phyloP scores from a whole-genome alignment of 2,113 vertebrate genomes.

The Sander lucioperca region DNA sequence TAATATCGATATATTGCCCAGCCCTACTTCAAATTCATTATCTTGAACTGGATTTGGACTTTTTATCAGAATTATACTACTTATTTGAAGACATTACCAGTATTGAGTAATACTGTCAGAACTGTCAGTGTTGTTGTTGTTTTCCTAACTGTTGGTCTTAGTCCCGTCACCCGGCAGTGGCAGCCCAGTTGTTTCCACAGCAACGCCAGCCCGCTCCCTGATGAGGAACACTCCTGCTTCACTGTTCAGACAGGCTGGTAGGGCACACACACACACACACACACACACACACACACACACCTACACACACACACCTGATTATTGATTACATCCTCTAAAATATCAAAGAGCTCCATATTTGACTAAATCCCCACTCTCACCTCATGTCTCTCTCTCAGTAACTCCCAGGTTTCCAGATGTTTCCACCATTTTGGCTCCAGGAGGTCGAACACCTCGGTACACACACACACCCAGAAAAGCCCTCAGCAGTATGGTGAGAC shows the following conservation, averaged over 20 bases:
- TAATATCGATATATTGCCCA: too few species aligned
- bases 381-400: constrained; percentile 46
- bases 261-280: constrained; percentile 65
- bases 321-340: neutral
- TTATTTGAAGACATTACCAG: too few species aligned
- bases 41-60: too few species aligned
- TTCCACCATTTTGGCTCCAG: constrained; percentile 71
- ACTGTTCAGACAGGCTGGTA: constrained; percentile 80
- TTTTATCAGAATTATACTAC: too few species aligned
- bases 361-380: neutral
- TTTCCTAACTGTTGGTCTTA: constrained; percentile 56
- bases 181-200: constrained; percentile 45
- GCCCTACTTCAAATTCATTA: too few species aligned
- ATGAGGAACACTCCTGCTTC: constrained; percentile 75
- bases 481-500: constrained; percentile 54
- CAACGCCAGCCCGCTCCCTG: constrained; percentile 71
- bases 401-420: constrained; percentile 75
- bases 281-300: neutral
- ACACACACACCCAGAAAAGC: constrained; percentile 52
- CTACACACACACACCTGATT: neutral
- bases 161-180: constrained; percentile 69
- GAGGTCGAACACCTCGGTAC: constrained; percentile 68
- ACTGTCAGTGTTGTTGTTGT: constrained; percentile 23
- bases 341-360: neutral
- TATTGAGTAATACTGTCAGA: neutral